Conservation (phyloP, 2,888 invertebrate genomes). For the Spilarctia lutea region DNA sequence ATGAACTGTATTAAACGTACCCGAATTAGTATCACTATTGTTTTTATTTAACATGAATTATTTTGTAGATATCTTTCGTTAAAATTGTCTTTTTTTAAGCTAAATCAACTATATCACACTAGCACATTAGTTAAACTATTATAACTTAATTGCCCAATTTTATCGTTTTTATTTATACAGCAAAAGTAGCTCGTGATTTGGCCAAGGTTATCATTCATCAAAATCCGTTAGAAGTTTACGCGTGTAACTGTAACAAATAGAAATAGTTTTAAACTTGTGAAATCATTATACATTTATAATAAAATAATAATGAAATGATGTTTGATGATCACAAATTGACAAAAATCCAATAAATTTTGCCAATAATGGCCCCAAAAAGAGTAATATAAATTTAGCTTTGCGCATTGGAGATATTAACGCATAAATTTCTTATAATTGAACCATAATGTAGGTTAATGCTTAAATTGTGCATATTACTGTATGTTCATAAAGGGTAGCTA, state of each 20-base stretch:
- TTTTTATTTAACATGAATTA: no score
- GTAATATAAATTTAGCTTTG: constrained; percentile 10
- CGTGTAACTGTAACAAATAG: neutral
- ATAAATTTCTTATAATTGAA: constrained; percentile 27
- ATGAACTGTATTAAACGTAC: no score
- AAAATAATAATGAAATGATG: neutral
- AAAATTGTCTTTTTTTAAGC: no score
- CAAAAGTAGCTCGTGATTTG: neutral
- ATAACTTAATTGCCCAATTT: no score
- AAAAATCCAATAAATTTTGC: neutral
- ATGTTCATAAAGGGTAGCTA: constrained; percentile 11
- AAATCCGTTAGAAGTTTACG: neutral
- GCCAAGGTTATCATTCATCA: neutral
- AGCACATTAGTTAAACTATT: no score
- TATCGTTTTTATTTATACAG: no score
- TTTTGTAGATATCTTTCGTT: no score
- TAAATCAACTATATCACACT: no score
- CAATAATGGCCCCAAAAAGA: neutral
- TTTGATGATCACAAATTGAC: neutral
- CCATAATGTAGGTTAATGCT: constrained; percentile 11
- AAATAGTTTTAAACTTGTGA: no score
- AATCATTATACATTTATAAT: neutral
- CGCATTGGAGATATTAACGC: constrained; percentile 16
- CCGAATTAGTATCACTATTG: no score
- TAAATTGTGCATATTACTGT: constrained; percentile 13